Conservation (phyloP, 2,888 invertebrate species). For the Taphrorychus bicolor region DNA sequence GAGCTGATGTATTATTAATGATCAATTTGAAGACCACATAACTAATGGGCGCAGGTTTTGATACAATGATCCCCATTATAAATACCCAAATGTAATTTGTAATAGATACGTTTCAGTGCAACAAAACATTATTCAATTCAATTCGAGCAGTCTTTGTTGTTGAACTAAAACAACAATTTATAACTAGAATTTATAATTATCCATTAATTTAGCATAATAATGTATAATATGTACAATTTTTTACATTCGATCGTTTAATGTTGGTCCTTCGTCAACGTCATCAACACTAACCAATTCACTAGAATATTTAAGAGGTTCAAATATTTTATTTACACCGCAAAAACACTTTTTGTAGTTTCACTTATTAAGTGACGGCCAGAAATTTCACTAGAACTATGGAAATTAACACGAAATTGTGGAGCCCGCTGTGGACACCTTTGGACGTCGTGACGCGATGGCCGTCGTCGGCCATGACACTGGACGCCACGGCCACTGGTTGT, state of each 20-base stretch:
- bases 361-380: background rate
- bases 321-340: background rate
- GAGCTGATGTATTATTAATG: too few relatives aligned
- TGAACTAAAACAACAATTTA: background rate
- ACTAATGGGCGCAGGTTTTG: too few relatives aligned
- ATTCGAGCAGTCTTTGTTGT: too few relatives aligned
- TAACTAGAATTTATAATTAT: background rate
- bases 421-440: background rate
- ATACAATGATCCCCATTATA: too few relatives aligned
- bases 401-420: background rate
- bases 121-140: too few relatives aligned
- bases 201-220: background rate
- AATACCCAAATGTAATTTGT: too few relatives aligned
- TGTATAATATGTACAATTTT: background rate
- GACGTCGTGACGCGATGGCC: conserved; percentile 48
- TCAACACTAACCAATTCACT: background rate
- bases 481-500: conserved; percentile 69
- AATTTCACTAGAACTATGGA: background rate
- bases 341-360: background rate
- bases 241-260: background rate
- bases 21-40: too few relatives aligned
- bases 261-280: background rate
- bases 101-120: too few relatives aligned
- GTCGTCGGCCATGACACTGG: conserved; percentile 73
- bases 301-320: background rate